Evolutionary conservation across 2,888 invertebrate genomes (phyloP), one percentile per base, ranked within the genome.

Genomic region (Apoda limacodes): DNA sequence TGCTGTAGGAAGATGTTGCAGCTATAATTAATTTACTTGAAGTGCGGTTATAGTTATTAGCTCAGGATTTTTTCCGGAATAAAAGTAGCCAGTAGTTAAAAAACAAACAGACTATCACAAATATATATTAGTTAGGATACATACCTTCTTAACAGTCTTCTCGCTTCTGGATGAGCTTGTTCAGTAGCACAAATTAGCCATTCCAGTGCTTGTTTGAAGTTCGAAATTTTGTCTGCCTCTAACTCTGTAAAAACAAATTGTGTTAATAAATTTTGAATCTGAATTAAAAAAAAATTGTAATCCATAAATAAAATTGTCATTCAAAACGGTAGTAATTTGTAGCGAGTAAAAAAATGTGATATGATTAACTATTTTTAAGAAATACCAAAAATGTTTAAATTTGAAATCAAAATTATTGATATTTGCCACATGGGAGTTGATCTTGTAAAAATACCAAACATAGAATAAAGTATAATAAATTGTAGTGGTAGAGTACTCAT

Each of bases 141-240:
- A 39, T 60, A 80, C 82, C 81, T 60, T 61, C 83, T 80, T 39
- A 97, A 78, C 53, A 94, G 83, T 37, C 85, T 85, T 19, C 93
- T 90, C 0, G 95, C 95, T 60, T 94, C 93, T 23, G 88, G 84
- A 50, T 94, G 93, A 1, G 95, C 96, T 64, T 95, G 94, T 52
- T 93, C 92, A 0, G 95, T 94, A 2, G 96, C 95, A 69, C 91
- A 90, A n/a, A 94, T 88, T 26, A 96, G 69, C 95, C 95, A 96
- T 52, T 92, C 89, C 28, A 96, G 86, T 0, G 94, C 95, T 43
- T 91, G 84, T 43, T 88, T 85, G 39, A 89, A 90, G 67, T 91
- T 90, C 52, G 90, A 90, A 51, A 87, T 85, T 55, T 83, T 86
- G 50, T 87, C 88, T 15, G 84, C 82, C 45, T 88, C 88, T 34